Evolutionary conservation across 92 coral and sea anemone species (phyloP).

Genomic region (Pocillopora meandrina): DNA sequence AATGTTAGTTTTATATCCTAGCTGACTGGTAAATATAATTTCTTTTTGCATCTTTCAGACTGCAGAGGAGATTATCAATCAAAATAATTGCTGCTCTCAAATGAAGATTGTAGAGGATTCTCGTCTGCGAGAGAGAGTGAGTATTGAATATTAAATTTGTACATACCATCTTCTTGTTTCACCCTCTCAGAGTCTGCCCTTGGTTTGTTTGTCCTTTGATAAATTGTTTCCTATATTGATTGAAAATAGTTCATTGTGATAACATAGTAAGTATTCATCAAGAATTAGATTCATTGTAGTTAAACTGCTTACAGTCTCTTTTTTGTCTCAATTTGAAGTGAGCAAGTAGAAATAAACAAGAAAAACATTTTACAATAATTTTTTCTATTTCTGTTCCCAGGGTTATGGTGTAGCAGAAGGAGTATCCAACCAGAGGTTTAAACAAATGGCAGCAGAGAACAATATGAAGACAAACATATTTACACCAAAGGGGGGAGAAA

Average conservation of each 20-base stretch:
- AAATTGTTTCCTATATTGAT: no score
- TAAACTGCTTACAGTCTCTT: no score
- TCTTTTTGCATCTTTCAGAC: slow-evolving; percentile 54
- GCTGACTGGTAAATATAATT: background rate
- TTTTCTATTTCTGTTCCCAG: slow-evolving; percentile 25
- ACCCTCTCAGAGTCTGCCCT: no score
- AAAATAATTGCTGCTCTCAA: slow-evolving; percentile 57
- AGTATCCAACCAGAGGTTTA: slow-evolving; percentile 30
- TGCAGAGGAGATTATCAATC: slow-evolving; percentile 74
- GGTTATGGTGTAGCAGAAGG: slow-evolving; percentile 72
- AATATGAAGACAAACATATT: slow-evolving; percentile 30
- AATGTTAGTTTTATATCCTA: no score
- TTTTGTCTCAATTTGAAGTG: no score
- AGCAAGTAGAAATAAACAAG: background rate
- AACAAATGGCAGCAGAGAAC: slow-evolving; percentile 35
- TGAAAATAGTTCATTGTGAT: no score
- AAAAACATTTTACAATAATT: background rate
- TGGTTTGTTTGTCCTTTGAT: no score
- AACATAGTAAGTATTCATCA: no score
- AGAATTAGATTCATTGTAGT: no score
- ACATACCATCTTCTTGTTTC: no score
- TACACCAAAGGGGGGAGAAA: slow-evolving; percentile 80
- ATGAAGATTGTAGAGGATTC: slow-evolving; percentile 64
- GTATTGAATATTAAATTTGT: background rate
- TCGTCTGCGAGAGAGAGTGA: slow-evolving; percentile 80